phyloP scores from a whole-genome alignment of 2,113 vertebrate genomes.

The Poecilia latipinna region DNA sequence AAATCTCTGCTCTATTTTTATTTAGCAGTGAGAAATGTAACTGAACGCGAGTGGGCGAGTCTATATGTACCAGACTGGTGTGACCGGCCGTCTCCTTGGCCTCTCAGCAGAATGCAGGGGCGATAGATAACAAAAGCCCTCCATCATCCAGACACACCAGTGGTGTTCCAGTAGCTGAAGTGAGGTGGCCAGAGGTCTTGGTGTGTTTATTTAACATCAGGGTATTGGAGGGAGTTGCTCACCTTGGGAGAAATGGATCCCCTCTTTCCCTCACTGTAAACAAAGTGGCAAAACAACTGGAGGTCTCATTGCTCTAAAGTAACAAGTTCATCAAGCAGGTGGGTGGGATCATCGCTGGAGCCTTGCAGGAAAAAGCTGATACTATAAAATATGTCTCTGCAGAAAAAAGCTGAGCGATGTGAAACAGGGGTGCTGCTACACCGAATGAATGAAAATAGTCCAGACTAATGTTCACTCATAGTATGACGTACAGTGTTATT shows the following conservation, averaged over 20 bases:
- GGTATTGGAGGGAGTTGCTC: slow-evolving; percentile 62
- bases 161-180: slow-evolving; percentile 70
- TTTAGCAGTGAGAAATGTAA: slow-evolving; percentile 78
- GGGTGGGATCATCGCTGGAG: slow-evolving; percentile 35
- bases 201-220: slow-evolving; percentile 77
- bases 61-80: slow-evolving; percentile 55
- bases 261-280: slow-evolving; percentile 63
- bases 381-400: neutral
- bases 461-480: no score
- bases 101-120: slow-evolving; percentile 69
- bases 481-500: no score
- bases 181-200: slow-evolving; percentile 72
- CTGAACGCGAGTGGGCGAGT: slow-evolving; percentile 66
- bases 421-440: no score
- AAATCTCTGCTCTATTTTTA: slow-evolving; percentile 81
- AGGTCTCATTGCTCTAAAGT: slow-evolving; percentile 63
- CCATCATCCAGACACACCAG: slow-evolving; percentile 76
- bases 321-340: slow-evolving; percentile 68
- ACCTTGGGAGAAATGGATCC: slow-evolving; percentile 77
- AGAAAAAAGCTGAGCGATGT: no score
- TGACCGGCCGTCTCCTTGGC: slow-evolving; percentile 58
- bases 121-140: slow-evolving; percentile 78
- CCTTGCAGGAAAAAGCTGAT: slow-evolving; percentile 11
- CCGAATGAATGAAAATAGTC: no score
- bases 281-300: slow-evolving; percentile 58